phyloP scores from a whole-genome alignment of 2,888 invertebrate species.

The Hypercompe scribonia region DNA sequence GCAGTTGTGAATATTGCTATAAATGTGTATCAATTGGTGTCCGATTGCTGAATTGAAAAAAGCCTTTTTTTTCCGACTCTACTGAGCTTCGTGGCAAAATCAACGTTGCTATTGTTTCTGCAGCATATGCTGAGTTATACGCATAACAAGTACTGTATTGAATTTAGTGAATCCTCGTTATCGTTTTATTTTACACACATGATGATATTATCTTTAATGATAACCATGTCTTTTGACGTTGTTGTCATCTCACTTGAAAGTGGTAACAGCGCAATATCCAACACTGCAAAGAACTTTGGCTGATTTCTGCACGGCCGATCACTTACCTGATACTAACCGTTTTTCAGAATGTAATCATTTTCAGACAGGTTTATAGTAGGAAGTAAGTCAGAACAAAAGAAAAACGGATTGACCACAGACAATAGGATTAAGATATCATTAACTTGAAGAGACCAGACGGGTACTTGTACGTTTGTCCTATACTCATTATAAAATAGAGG shows the following conservation, averaged over 20 bases:
- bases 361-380: too few species aligned
- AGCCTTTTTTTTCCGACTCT: neutral
- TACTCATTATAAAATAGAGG: too few species aligned
- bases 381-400: too few species aligned
- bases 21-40: neutral
- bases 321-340: too few species aligned
- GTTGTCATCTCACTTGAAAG: neutral
- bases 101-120: neutral
- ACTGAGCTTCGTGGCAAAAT: neutral
- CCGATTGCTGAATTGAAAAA: neutral
- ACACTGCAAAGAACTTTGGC: too few species aligned
- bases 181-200: neutral
- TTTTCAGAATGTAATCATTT: too few species aligned
- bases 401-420: too few species aligned
- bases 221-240: neutral
- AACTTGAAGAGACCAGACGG: too few species aligned
- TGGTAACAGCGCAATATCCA: too few species aligned
- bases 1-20: neutral
- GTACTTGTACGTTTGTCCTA: too few species aligned
- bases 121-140: neutral
- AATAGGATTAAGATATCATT: too few species aligned
- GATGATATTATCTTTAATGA: neutral
- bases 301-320: too few species aligned
- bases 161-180: neutral
- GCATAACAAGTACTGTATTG: neutral